phyloP scores from a whole-genome alignment of 2,888 invertebrate species.

The Slavum lentiscoides region DNA sequence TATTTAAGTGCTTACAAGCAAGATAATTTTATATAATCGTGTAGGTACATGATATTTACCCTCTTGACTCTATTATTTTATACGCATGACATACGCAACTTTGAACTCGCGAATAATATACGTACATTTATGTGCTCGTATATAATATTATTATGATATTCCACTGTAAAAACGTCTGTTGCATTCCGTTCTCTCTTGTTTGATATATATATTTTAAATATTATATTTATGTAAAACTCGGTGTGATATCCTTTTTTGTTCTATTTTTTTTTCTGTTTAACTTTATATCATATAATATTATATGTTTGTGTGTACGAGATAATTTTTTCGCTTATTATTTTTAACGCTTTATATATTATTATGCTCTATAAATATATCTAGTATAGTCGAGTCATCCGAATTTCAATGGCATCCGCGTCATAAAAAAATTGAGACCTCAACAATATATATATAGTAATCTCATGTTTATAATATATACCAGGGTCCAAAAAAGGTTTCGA shows the following conservation, averaged over 20 bases:
- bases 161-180: not conserved
- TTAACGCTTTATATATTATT: slow-evolving; percentile 1
- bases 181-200: slow-evolving; percentile 11
- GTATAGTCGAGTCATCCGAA: not conserved
- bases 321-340: slow-evolving; percentile 9
- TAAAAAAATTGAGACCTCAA: not conserved
- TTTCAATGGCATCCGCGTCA: not conserved
- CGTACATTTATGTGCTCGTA: not conserved
- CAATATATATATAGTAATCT: too few relatives aligned
- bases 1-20: not conserved
- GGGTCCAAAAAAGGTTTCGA: too few relatives aligned
- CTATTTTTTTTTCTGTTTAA: not conserved
- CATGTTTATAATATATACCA: too few relatives aligned
- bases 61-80: not conserved
- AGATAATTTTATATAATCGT: not conserved
- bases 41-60: slow-evolving; percentile 2
- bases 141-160: not conserved
- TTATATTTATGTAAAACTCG: slow-evolving; percentile 4
- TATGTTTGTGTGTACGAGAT: not conserved
- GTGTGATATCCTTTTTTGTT: not conserved
- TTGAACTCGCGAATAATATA: not conserved
- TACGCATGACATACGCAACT: not conserved
- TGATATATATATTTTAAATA: not conserved
- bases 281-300: too few relatives aligned
- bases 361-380: not conserved